A percentile compares a stretch with the other conserved stretches of the same genome.
Conservation (phyloP, 2,888 invertebrate species). For the Anthoptus insignis region DNA sequence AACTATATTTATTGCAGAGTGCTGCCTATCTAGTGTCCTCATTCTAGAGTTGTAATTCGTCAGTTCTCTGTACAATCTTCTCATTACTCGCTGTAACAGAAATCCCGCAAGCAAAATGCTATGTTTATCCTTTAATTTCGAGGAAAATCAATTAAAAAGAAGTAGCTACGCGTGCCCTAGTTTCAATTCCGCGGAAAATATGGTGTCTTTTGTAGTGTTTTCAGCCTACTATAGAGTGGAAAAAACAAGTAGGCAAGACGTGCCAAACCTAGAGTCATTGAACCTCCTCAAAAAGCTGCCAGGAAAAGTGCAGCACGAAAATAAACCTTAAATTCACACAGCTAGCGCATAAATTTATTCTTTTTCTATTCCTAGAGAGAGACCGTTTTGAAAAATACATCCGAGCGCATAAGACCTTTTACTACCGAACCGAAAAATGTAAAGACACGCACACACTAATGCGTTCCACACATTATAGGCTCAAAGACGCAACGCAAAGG, state of each 20-base stretch:
- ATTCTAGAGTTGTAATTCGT: slow-evolving; percentile 56
- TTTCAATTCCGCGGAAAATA: slow-evolving; percentile 73
- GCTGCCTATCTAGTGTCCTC: slow-evolving; percentile 66
- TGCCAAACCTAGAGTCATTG: slow-evolving; percentile 83
- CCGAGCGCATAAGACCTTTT: slow-evolving; percentile 73
- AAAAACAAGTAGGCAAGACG: slow-evolving; percentile 77
- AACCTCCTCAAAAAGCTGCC: slow-evolving; percentile 76
- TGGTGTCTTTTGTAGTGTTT: slow-evolving; percentile 72
- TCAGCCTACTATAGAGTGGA: slow-evolving; percentile 62
- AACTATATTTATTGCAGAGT: slow-evolving; percentile 57
- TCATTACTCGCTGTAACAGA: slow-evolving; percentile 53
- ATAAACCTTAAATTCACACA: slow-evolving; percentile 56
- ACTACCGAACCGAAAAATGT: slow-evolving; percentile 71
- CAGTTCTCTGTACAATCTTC: slow-evolving; percentile 62
- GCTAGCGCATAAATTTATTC: slow-evolving; percentile 61
- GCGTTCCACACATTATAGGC: slow-evolving; percentile 54
- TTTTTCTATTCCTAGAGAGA: slow-evolving; percentile 57
- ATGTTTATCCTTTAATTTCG: slow-evolving; percentile 60
- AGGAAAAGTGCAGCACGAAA: slow-evolving; percentile 58
- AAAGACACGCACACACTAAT: slow-evolving; percentile 74
- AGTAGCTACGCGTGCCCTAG: slow-evolving; percentile 71
- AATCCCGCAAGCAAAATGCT: slow-evolving; percentile 49
- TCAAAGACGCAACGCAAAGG: slow-evolving; percentile 60
- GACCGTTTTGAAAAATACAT: slow-evolving; percentile 70
- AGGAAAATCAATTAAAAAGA: slow-evolving; percentile 68